Evolutionary conservation across 30 jellyfish, hydroid and myxozoan genomes (phyloP), one percentile per base, ranked within the genome.

Genomic region (Aurelia sp.): DNA sequence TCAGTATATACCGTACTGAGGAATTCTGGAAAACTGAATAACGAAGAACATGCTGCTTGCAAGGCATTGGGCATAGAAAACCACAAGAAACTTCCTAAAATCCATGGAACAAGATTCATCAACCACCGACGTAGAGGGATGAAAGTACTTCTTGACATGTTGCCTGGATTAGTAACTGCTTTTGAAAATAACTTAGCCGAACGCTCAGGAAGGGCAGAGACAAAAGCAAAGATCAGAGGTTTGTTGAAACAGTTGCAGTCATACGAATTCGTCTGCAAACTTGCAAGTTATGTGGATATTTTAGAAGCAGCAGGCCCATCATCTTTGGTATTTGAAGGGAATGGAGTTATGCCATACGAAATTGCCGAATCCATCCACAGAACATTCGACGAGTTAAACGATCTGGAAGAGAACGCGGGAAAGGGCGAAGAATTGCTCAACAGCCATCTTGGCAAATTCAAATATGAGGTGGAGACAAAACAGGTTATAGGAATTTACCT

Each of bases 101-200:
- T 85, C n/a, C 65, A 73, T 51, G 94, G 89, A 21, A 85, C 94
- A 8, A 13, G 94, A 12, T 71, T 85, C 30, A 47, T 85, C 8
- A 73, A 66, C 33, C 83, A 85, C 21, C 77, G 69, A 13, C 44
- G 90, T 15, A 51, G 72, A 44, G 92, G 84, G 16, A 63, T 83
- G 61, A 50, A 51, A n/a, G 22, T 59, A 17, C 33, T 83, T 16
- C 80, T 68, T 50, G 63, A 67, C 38, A 83, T 83, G 78, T 67
- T 90, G 92, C 92, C 92, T 24, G 90, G 88, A 68, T 40, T 83
- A 13, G 55, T 83, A n/a, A 83, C 88, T 17, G 79, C 96, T 0
- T 87, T 88, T 19, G 88, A 78, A 33, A 88, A 70, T 48, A 80
- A 84, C 72, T 65, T 78, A 24, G 92, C 92, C 22, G 92, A 72